A percentile compares a stretch with the other conserved stretches of the same genome.
Evolutionary conservation across 2,113 vertebrate genomes (phyloP).

Genomic region (Delphinus delphis): DNA sequence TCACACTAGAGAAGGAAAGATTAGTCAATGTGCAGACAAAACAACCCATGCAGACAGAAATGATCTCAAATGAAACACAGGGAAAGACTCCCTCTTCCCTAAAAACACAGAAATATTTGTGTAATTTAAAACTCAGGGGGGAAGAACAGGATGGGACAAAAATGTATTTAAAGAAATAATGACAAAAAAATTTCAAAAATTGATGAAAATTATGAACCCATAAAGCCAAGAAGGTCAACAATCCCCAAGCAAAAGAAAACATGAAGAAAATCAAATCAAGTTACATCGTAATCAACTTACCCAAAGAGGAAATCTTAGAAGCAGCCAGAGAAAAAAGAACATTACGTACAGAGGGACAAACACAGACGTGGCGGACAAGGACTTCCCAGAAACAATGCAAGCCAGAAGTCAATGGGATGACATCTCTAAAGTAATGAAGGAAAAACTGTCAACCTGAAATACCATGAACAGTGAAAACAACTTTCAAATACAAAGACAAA

Average conservation of each 20-base stretch:
- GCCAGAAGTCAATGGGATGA: neutral
- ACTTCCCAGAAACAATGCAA: neutral
- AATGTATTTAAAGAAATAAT: neutral
- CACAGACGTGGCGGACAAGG: neutral
- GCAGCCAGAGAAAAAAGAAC: neutral
- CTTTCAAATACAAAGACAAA: slow-evolving; percentile 18
- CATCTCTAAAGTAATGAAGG: neutral
- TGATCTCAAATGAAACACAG: neutral
- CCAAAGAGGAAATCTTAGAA: slow-evolving; percentile 16
- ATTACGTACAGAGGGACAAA: neutral
- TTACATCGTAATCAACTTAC: neutral
- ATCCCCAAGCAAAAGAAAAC: neutral
- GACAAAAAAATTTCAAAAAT: neutral
- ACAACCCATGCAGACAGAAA: neutral
- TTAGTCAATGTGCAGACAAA: neutral
- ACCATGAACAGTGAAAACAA: neutral
- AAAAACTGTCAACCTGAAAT: neutral
- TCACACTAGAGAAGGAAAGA: neutral
- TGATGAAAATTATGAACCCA: neutral
- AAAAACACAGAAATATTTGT: neutral
- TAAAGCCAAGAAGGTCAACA: neutral
- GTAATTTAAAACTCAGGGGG: neutral
- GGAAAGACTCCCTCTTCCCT: neutral
- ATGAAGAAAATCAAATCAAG: neutral
- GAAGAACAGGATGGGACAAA: neutral